Conservation (phyloP, 2,797 vertebrate species). For the Sebastes taczanowskii region DNA sequence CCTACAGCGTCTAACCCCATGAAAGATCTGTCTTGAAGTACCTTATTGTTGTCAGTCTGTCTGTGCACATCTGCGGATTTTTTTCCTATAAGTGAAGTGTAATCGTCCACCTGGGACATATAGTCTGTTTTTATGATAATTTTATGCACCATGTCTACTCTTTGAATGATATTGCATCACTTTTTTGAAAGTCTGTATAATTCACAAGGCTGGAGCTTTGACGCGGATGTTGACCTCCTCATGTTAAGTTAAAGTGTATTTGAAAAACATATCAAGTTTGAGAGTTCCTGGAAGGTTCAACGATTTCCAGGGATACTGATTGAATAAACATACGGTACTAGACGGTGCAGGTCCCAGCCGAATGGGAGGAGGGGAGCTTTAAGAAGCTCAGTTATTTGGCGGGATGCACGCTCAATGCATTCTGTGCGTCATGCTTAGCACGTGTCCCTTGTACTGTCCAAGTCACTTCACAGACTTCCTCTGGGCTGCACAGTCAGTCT, state of each 20-base stretch:
- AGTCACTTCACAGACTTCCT: constrained; percentile 75
- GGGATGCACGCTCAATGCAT: constrained; percentile 40
- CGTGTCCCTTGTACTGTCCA: constrained; percentile 69
- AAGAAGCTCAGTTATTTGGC: constrained; percentile 13
- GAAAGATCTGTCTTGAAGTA: constrained; percentile 38
- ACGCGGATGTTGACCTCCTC: not conserved
- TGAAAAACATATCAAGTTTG: not conserved
- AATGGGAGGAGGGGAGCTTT: constrained; percentile 27
- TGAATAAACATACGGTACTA: constrained; percentile 32
- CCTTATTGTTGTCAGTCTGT: constrained; percentile 30
- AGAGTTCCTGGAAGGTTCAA: constrained; percentile 17
- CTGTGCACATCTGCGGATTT: not conserved
- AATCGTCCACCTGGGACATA: constrained; percentile 4
- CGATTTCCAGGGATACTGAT: constrained; percentile 12
- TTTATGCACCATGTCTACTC: not conserved
- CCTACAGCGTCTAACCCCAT: constrained; percentile 34
- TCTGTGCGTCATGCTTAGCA: constrained; percentile 59
- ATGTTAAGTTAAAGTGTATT: not conserved
- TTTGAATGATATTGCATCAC: not conserved
- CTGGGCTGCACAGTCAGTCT: constrained; percentile 62
- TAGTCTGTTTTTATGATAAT: not conserved
- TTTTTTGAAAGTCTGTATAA: not conserved
- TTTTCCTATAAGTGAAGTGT: not conserved
- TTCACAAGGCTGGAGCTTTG: not conserved
- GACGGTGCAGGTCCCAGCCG: not conserved